Evolutionary conservation across 2,797 vertebrate genomes (phyloP), one percentile per base, ranked within the genome.

Genomic region (Sebastolobus alascanus): DNA sequence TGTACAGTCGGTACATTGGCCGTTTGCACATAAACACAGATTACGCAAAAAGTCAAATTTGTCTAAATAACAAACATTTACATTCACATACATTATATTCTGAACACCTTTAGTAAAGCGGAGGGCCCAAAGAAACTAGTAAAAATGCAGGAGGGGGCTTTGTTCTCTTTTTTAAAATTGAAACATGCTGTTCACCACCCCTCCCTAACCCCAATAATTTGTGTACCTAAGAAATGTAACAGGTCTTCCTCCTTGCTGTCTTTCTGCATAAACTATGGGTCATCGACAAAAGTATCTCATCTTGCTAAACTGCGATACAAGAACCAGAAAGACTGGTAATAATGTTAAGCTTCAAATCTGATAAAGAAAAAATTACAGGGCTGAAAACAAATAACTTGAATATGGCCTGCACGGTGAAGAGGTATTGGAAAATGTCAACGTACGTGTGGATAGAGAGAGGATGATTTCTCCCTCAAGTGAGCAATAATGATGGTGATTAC

Each of bases 351-450:
- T 75, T 55, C 31, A 61, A 73, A 88, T 80, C 11, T 67, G 70
- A 74, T 82, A 22, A 56, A 69, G 25, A 37, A 64, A 29, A 75
- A 82, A 80, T 46, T 25, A 71, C 6, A 43, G 67, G 2, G 2
- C 59, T 43, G 77, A 73, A 91, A 89, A 88, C 79, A 90, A 89
- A 88, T 78, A 82, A 82, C 25, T 43, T 50, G 73, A 73, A 83
- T 77, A 72, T 10, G 61, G 72, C 65, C 68, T 52, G 73, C 29
- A 60, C 67, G 31, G 40, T 58, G 77, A 67, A 27, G 25, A 79
- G 65, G 80, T 90, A 90, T 90, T 90, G 82, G 74, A 89, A 89
- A 87, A 84, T 82, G 82, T 83, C 86, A 87, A 43, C 40, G 60
- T 84, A 29, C 8, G 20, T 77, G 66, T 52, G 67, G 68, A 84